phyloP scores from a whole-genome alignment of 2,113 vertebrate species.

The Xenus cinereus region DNA sequence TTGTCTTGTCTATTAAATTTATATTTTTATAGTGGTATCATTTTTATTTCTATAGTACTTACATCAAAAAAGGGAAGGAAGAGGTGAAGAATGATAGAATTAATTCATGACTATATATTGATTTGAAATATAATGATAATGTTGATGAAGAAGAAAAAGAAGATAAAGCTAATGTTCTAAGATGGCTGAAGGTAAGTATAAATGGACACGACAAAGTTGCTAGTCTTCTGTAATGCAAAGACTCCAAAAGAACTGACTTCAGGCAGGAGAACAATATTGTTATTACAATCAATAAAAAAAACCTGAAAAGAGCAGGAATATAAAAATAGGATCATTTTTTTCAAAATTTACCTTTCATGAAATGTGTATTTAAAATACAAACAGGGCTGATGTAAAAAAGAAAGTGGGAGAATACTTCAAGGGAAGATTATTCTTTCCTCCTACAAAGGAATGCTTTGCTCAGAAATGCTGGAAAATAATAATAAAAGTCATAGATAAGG shows the following conservation, averaged over 20 bases:
- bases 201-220: not conserved
- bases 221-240: not conserved
- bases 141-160: not conserved
- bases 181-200: not conserved
- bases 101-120: not conserved
- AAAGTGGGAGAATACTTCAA: not conserved
- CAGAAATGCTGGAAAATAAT: not conserved
- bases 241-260: not conserved
- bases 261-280: not conserved
- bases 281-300: not conserved
- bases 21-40: not conserved
- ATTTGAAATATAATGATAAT: not conserved
- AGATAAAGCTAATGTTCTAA: not conserved
- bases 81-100: not conserved
- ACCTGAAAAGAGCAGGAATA: not conserved
- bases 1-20: not conserved
- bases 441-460: not conserved
- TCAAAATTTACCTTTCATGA: not conserved
- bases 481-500: not conserved
- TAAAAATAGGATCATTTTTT: not conserved
- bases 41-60: not conserved
- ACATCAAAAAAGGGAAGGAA: not conserved
- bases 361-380: not conserved
- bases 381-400: not conserved
- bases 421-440: not conserved